A percentile compares a stretch with the other conserved stretches of the same genome.
phyloP scores from a whole-genome alignment of 2,888 invertebrate genomes.

The Hirtodrosophila alboralis region DNA sequence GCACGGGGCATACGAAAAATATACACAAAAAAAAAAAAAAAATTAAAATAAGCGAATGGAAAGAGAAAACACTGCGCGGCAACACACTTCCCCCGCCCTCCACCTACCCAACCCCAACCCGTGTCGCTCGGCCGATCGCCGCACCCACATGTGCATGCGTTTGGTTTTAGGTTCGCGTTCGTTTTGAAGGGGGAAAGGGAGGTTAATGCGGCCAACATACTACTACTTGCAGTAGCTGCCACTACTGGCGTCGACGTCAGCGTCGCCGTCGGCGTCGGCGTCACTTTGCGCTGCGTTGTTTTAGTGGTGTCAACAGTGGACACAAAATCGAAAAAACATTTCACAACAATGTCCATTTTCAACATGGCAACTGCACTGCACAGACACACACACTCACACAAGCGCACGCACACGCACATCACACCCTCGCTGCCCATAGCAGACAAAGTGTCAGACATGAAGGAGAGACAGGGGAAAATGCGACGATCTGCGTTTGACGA shows the following conservation, averaged over 20 bases:
- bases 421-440: conserved; percentile 44
- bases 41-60: conserved; percentile 73
- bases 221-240: conserved; percentile 37
- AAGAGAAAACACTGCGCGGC: conserved; percentile 52
- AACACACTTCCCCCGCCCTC: too few species aligned
- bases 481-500: conserved; percentile 36
- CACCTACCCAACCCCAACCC: conserved; percentile 12
- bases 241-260: conserved; percentile 12
- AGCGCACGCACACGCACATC: conserved; percentile 8
- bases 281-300: conserved; percentile 64
- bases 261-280: conserved; percentile 44
- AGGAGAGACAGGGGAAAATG: too few species aligned
- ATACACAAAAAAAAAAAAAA: conserved; percentile 28
- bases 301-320: conserved; percentile 75
- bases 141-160: conserved; percentile 63
- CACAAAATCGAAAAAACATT: conserved; percentile 69
- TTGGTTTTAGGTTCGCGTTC: not conserved
- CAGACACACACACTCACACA: conserved; percentile 11
- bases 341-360: conserved; percentile 77
- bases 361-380: conserved; percentile 62
- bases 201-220: conserved; percentile 41
- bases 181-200: conserved; percentile 1
- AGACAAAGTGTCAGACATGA: conserved; percentile 40
- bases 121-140: conserved; percentile 66
- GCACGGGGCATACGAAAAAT: conserved; percentile 50